Percentiles rank a stretch among this genome's conserved stretches.
Evolutionary conservation across 2,113 vertebrate genomes (phyloP).

Genomic region (Embiotoca jacksoni): DNA sequence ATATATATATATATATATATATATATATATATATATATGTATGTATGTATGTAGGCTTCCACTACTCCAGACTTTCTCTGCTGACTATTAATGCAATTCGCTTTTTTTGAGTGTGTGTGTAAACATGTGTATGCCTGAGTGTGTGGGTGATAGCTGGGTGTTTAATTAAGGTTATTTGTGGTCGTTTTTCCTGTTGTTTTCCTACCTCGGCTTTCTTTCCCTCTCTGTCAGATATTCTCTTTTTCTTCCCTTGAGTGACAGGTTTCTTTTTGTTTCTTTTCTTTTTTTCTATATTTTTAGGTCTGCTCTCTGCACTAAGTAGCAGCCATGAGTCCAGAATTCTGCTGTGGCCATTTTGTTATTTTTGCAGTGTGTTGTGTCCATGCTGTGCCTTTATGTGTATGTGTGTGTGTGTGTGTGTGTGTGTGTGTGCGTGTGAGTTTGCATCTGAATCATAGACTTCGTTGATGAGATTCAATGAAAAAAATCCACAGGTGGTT

Average conservation of each 20-base stretch:
- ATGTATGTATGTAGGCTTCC: no score
- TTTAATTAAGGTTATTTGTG: no score
- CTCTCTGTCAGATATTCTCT: no score
- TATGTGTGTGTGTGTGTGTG: neutral
- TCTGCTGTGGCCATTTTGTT: constrained; percentile 49
- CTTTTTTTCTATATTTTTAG: neutral
- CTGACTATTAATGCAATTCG: no score
- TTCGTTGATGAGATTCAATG: constrained; percentile 18
- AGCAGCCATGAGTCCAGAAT: neutral
- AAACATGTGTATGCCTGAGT: no score
- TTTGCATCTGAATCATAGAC: constrained; percentile 1
- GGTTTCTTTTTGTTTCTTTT: neutral
- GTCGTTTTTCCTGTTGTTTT: no score
- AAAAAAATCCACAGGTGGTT: constrained; percentile 49
- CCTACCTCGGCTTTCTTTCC: no score
- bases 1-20: no score
- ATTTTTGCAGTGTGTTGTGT: neutral
- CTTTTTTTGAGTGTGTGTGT: no score
- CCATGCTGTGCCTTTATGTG: constrained; percentile 34
- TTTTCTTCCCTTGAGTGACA: neutral
- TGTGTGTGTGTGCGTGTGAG: neutral
- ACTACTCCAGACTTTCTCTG: no score
- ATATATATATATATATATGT: no score
- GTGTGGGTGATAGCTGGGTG: no score
- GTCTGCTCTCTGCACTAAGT: neutral